Conservation (phyloP, 1,140 invertebrate species). For the Hestina assimilis region DNA sequence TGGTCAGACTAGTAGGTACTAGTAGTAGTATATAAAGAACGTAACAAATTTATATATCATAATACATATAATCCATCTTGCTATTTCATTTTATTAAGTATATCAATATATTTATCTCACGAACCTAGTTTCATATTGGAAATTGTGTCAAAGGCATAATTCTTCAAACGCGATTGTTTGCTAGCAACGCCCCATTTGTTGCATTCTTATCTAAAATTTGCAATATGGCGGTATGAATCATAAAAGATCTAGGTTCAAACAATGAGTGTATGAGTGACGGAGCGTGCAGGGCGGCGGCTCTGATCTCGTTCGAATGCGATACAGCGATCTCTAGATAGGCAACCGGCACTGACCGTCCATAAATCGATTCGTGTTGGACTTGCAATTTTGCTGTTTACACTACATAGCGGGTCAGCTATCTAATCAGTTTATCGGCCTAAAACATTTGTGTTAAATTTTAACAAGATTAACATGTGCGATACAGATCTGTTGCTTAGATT, state of each 20-base stretch:
- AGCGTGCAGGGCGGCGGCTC: conserved; percentile 58
- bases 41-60: not conserved
- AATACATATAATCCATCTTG: not conserved
- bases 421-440: conserved; percentile 57
- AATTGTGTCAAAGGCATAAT: conserved; percentile 60
- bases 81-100: not conserved
- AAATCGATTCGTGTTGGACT: conserved; percentile 68
- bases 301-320: conserved; percentile 58
- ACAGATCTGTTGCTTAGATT: not conserved
- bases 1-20: too few relatives aligned
- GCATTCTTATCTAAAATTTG: conserved; percentile 66
- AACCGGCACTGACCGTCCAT: conserved; percentile 51
- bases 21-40: not conserved
- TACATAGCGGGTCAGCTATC: conserved; percentile 54
- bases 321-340: conserved; percentile 47
- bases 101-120: not conserved
- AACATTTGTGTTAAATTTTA: conserved; percentile 2
- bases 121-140: conserved; percentile 15
- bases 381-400: conserved; percentile 59
- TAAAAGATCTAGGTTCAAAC: conserved; percentile 57
- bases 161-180: conserved; percentile 48
- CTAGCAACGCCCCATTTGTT: conserved; percentile 63
- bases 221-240: conserved; percentile 66
- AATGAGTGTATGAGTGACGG: conserved; percentile 65
- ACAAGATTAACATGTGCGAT: conserved; percentile 10